Conservation (phyloP, 2,888 invertebrate genomes). For the Scaptomyza cyrtandrae region DNA sequence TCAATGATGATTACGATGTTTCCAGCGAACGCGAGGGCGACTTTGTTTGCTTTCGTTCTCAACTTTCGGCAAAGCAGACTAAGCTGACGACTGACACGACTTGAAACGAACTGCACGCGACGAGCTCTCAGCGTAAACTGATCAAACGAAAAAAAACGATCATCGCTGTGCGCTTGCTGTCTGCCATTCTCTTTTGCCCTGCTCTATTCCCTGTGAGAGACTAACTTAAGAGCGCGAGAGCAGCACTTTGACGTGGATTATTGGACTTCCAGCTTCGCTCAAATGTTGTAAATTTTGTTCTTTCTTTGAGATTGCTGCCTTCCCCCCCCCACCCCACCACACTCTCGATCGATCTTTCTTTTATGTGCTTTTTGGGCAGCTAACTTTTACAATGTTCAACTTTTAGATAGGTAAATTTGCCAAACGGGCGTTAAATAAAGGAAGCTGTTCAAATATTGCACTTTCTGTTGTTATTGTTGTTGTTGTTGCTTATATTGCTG, state of each 20-base stretch:
- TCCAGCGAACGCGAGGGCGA: constrained; percentile 51
- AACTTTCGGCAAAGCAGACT: constrained; percentile 62
- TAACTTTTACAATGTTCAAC: constrained; percentile 68
- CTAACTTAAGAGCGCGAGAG: constrained; percentile 12
- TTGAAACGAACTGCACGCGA: constrained; percentile 55
- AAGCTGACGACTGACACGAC: constrained; percentile 5
- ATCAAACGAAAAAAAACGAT: constrained; percentile 32
- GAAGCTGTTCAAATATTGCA: background rate
- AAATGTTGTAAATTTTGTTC: constrained; percentile 41
- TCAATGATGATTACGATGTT: constrained; percentile 41
- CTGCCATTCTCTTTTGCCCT: background rate
- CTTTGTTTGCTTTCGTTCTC: constrained; percentile 44
- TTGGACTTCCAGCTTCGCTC: constrained; percentile 41
- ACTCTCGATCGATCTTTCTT: constrained; percentile 1
- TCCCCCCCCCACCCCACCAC: background rate
- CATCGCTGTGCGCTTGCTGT: constrained; percentile 7
- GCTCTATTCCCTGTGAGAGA: constrained; percentile 24
- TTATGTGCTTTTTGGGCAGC: constrained; percentile 41
- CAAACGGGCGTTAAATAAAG: constrained; percentile 14
- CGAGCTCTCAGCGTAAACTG: constrained; percentile 64
- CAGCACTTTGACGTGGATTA: background rate
- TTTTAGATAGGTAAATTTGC: constrained; percentile 42
- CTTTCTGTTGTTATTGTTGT: constrained; percentile 19
- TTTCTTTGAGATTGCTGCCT: constrained; percentile 22
- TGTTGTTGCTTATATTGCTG: constrained; percentile 23